A percentile compares a stretch with the other conserved stretches of the same genome.
phyloP scores from a whole-genome alignment of 1,140 invertebrate genomes.

The Eriocheir sinensis region DNA sequence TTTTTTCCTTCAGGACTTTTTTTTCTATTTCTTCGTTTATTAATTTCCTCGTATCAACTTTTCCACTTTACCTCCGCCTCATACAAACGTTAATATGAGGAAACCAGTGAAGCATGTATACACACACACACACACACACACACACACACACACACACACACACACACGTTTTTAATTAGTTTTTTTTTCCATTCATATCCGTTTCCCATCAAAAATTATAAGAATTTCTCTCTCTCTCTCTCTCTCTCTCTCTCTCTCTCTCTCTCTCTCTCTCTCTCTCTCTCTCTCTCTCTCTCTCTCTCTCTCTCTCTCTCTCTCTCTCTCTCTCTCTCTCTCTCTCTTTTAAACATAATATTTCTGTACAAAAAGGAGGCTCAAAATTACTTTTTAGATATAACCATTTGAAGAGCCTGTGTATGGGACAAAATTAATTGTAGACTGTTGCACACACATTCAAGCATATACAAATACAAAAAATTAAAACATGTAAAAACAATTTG shows the following conservation, averaged over 20 bases:
- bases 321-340: slow-evolving; percentile 34
- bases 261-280: slow-evolving; percentile 50
- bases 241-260: not conserved
- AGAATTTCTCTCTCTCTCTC: not conserved
- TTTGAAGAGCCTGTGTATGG: too few species aligned
- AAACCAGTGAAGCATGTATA: not conserved
- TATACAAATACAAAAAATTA: too few species aligned
- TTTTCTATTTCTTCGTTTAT: too few species aligned
- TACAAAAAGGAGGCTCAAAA: too few species aligned
- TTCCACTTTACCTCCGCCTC: too few species aligned
- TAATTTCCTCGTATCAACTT: too few species aligned
- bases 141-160: not conserved
- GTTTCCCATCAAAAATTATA: not conserved
- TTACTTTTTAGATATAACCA: too few species aligned
- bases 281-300: slow-evolving; percentile 50
- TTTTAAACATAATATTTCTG: too few species aligned
- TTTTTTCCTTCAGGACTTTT: not conserved
- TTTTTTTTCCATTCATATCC: not conserved
- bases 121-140: not conserved
- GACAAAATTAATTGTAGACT: too few species aligned
- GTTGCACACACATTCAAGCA: too few species aligned
- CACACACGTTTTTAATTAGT: not conserved
- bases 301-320: slow-evolving; percentile 46
- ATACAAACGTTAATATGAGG: too few species aligned
- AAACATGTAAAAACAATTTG: too few species aligned